These are phyloP conservation scores for Hydrozoanthus tunicans DNA, from an alignment of 64 coral and sea anemone species.

Conservation along the genomic window DNA sequence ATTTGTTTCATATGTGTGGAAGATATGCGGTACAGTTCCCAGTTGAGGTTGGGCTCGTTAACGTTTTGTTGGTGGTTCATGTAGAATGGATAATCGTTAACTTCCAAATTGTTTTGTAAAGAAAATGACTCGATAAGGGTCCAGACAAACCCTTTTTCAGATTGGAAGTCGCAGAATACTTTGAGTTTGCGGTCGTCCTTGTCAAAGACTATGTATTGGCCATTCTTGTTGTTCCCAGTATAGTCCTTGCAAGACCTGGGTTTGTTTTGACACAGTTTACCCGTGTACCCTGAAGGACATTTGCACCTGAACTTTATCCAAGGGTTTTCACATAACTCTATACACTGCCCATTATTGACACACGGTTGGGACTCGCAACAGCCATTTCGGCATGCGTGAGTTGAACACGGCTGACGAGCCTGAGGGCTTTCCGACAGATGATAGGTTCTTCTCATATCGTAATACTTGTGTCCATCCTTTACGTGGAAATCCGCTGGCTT, in stretches of 20 bases:
- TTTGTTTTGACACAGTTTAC: background rate
- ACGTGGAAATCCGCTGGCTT: background rate
- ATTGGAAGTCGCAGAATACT: conserved; percentile 14
- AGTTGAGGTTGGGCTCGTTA: background rate
- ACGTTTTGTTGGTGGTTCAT: background rate
- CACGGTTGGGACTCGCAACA: conserved; percentile 15
- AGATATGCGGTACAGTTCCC: background rate
- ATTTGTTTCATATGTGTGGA: background rate
- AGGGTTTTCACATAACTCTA: background rate
- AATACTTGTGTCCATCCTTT: background rate
- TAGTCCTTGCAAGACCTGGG: conserved; percentile 11
- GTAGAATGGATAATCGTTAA: background rate
- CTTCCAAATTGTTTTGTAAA: background rate
- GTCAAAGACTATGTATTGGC: background rate
- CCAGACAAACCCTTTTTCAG: conserved; percentile 22
- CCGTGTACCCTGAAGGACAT: background rate
- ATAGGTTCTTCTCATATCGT: conserved; percentile 12
- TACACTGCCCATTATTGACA: conserved; percentile 17
- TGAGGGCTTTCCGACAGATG: background rate
- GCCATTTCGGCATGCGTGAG: background rate
- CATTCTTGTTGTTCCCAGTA: background rate
- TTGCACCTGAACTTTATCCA: background rate
- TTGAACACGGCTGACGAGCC: background rate
- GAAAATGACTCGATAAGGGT: conserved; percentile 13
- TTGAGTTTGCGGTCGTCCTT: background rate